Evolutionary conservation across 1,140 invertebrate species (phyloP), one percentile per base, ranked within the genome.

Genomic region (Drosophila sp.): DNA sequence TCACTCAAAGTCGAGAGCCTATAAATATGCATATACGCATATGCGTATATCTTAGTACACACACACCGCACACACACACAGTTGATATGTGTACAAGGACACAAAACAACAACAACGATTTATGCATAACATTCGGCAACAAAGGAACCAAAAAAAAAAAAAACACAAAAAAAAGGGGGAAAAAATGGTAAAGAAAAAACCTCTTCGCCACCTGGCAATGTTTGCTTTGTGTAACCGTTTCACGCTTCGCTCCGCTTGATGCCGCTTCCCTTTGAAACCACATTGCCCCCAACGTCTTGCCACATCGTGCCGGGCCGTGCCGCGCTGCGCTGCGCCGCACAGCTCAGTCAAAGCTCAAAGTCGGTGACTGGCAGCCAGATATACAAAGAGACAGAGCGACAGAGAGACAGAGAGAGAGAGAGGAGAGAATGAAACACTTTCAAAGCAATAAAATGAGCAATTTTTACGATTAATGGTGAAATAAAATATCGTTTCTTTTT

Each of bases 391-490:
- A 56, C 35, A 62, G 55, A 32, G 54, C 65, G 56, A 38, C 17
- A 32, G 30, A 25, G 23, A 29, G 11, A 40, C 5, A 11, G 4
- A 40, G 23, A 40, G 17, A 4, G 35, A 29, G 17, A 27, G 10
- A 27, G 23, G 11, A 56, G 7, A 41, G 44, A 27, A 50, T 50
- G 44, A 56, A 72, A 72, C 80, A 72, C 72, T 84, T 79, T 79
- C 63, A 70, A 82, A 70, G 72, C 80, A 83, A 84, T 84, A 79
- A 84, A 84, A 76, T 70, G 80, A 64, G 73, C 74, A 79, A 79
- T 79, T 79, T 79, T 79, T 76, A 73, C 77, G 77, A 84, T 83
- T 83, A 83, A 84, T 83, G 80, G 60, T 66, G 56, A 79, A 84
- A 79, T 79, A 83, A 76, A 79, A 74, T 83, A 84, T 76, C 58